Evolutionary conservation across 2,113 vertebrate species (phyloP), one percentile per base, ranked within the genome.

Genomic region (Martes martes): DNA sequence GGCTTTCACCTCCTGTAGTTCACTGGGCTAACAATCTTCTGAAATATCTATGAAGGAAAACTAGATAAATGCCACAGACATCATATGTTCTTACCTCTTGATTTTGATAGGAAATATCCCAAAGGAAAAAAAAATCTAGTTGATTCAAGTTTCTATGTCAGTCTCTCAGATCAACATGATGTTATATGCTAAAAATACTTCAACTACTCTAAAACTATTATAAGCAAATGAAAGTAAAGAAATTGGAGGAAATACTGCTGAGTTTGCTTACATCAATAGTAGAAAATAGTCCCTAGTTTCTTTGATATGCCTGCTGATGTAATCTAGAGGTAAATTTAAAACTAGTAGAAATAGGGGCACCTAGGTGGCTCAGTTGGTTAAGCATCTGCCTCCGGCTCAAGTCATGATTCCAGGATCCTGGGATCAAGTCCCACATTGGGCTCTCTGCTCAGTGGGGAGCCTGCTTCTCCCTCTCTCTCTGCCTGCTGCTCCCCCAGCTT

Each of bases 91-190:
- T 93, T 95, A 39, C 65, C 97, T 97, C 52, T 33, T 96, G 69
- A 97, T 98, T 98, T 95, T 95, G 96, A 57, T 94, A 88, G 65
- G 24, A 84, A 8, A 93, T 95, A 85, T 81, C 3, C 42, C 78
- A 80, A 76, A 67, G 67, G 78, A 95, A 78, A 50, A 50, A 96
- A 82, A 96, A 2, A 79, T 59, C 71, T 33, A 24, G 84, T 98
- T 94, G 21, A 88, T 95, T 97, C 47, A 67, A 95, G 84, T 96
- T 97, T 96, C 74, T 94, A 81, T 97, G 73, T 95, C 69, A 93
- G 26, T 92, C 98, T 97, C 83, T 59, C 61, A 93, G 63, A 39
- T 6, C 0, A 19, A 16, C 23, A 74, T 8, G 6, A 95, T 89
- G 88, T 95, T 93, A 78, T 92, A 0, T 89, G 88, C 94, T 96